phyloP scores from a whole-genome alignment of 1,140 invertebrate species.

The Lepidurus apus region DNA sequence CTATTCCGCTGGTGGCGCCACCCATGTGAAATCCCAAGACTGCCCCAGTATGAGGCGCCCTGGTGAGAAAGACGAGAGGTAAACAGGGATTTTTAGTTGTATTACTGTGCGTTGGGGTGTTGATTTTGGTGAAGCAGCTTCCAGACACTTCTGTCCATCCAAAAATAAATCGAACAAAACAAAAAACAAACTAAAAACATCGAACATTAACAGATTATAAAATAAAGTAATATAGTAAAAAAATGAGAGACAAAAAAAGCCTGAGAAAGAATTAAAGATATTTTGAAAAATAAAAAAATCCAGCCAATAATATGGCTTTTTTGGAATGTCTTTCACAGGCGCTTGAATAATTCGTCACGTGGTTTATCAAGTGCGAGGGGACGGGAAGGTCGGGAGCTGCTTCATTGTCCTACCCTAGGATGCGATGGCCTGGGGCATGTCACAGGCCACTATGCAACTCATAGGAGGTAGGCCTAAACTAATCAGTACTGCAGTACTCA shows the following conservation, averaged over 20 bases:
- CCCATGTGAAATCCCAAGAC: background rate
- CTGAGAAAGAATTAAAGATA: slow-evolving; percentile 32
- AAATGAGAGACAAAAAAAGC: background rate
- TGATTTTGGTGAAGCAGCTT: slow-evolving; percentile 9
- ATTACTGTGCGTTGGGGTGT: background rate
- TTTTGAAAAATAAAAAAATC: slow-evolving; percentile 34
- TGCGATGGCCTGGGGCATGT: slow-evolving; percentile 82
- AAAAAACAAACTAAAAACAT: slow-evolving; percentile 32
- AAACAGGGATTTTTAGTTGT: background rate
- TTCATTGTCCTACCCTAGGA: slow-evolving; percentile 72
- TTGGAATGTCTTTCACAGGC: slow-evolving; percentile 30
- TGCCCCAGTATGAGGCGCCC: background rate
- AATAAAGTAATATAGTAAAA: background rate
- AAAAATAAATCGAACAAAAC: slow-evolving; percentile 31
- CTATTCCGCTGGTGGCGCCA: background rate
- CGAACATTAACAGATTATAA: background rate
- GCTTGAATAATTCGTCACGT: slow-evolving; percentile 28
- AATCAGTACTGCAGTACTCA: background rate
- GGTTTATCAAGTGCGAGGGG: slow-evolving; percentile 47
- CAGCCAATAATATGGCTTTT: slow-evolving; percentile 23
- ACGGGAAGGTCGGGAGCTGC: slow-evolving; percentile 61
- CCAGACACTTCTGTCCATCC: slow-evolving; percentile 22
- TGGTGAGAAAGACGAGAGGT: background rate
- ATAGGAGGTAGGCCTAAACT: slow-evolving; percentile 64
- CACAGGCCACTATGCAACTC: slow-evolving; percentile 76